These are phyloP conservation scores for Drosophila neonasuta DNA, from an alignment of 2,888 invertebrate genomes.

Conservation along the genomic window DNA sequence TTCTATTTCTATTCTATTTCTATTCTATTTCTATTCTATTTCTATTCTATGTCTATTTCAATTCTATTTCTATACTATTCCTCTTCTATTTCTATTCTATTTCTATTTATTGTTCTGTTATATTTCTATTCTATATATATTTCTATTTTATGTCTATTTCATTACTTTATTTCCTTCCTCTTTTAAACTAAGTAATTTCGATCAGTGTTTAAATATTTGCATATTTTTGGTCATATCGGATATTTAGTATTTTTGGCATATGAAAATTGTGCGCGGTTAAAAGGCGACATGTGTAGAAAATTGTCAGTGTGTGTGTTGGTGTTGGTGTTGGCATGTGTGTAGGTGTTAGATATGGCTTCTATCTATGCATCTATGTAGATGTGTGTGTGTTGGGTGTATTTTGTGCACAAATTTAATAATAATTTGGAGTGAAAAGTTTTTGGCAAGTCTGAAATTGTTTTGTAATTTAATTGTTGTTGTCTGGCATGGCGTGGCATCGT, in stretches of 20 bases:
- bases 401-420: conserved; percentile 65
- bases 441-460: conserved; percentile 64
- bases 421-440: conserved; percentile 54
- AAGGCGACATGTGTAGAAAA: conserved; percentile 66
- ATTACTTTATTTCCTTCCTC: too few species aligned
- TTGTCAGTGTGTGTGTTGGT: conserved; percentile 36
- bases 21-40: too few species aligned
- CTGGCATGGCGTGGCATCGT: conserved; percentile 11
- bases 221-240: conserved; percentile 67
- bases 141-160: too few species aligned
- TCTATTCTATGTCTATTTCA: too few species aligned
- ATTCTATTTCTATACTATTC: too few species aligned
- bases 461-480: conserved; percentile 67
- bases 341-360: conserved; percentile 1
- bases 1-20: too few species aligned
- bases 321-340: conserved; percentile 10
- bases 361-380: not conserved
- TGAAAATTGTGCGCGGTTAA: conserved; percentile 74
- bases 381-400: not conserved
- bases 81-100: too few species aligned
- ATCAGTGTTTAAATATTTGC: conserved; percentile 54
- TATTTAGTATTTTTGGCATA: conserved; percentile 72
- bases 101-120: too few species aligned
- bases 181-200: conserved; percentile 7
- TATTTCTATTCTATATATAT: too few species aligned